Base-by-base conservation (phyloP, 2,797 vertebrate species). In the Acanthornis magna region DNA sequence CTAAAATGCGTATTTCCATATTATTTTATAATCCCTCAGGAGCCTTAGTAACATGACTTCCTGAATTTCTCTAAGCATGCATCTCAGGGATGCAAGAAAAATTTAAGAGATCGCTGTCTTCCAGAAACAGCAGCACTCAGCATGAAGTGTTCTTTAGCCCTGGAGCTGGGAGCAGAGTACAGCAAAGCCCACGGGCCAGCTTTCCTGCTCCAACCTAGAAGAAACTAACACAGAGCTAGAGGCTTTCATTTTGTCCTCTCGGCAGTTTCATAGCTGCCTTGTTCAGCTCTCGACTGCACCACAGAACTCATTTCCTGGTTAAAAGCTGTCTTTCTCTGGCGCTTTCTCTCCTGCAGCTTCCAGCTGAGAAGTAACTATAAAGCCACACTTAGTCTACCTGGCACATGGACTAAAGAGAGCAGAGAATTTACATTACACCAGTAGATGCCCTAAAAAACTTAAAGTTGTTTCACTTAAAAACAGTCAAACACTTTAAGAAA, bases 201-300 rank as follows among this genome's bases (percentile, higher is more conserved):
- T 51, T 62, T 40, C 23, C 29, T 53, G 18, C 54, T 57, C 55
- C 55, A 48, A 65, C n/a, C 12, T 27, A 54, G 25, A 57, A 40
- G 54, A 47, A 75, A 48, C 4, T 2, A 4, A 10, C 15, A 7
- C 1, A 0, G 26, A 2, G 9, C 50, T 27, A 2, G 0, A 67
- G 23, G 30, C 7, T 82, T 40, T 13, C 8, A 17, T 42, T 32
- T 76, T 27, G 8, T 27, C 13, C 42, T 4, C 40, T 43, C 7
- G 1, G 17, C 1, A 3, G 11, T 40, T 77, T 54, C 26, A 14
- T 1, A 0, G 9, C 29, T 36, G 29, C 47, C 26, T 51, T 48
- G 17, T 42, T 74, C 38, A 78, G 30, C 65, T 75, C 76, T 16
- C 10, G 68, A 7, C 58, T 27, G 11, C 34, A 30, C 32, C 0